Evolutionary conservation across 1,140 invertebrate species (phyloP), one percentile per base, ranked within the genome.

Genomic region (Bombus waltoni): DNA sequence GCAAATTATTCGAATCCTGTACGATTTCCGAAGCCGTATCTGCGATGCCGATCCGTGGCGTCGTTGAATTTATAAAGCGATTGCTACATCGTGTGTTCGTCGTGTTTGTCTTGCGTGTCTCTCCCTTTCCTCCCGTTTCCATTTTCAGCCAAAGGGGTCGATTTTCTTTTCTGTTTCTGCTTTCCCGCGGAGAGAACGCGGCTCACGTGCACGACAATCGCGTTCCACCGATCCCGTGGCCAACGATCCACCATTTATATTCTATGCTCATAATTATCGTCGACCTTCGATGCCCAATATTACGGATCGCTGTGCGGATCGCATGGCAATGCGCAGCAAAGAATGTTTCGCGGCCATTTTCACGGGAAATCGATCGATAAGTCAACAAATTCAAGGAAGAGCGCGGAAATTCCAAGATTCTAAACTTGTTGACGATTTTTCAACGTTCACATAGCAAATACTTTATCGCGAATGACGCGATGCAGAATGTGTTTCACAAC

Each of bases 11-110:
- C 94, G 93, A 94, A 94, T 95, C 89, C 94, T 94, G 91, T 95
- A 95, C 94, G 94, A 95, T 95, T 95, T 95, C 94, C 80, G 94
- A 95, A 95, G 94, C 94, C 94, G 68, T 95, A 94, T 91, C 78
- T 89, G 83, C 90, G 92, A 91, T 92, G 42, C 88, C 89, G 92
- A 93, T 91, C 88, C 83, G 53, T 35, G 79, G 75, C 83, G 89
- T 78, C 83, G 83, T 75, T 91, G 90, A 93, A 92, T 93, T 93
- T 91, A 93, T 91, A 83, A 93, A 93, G 86, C 89, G 79, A 87
- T 93, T 93, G 89, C 90, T 70, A 90, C 89, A 82, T 68, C 75
- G 66, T 66, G 59, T n/a, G 25, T 53, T 74, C 68, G 25, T 79
- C 86, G 22, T 15, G 10, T 68, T 10, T n/a, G 18, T 66, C 76